Percentiles rank a stretch among this genome's conserved stretches.
Conservation (phyloP, 2,113 vertebrate genomes). For the Zosterops borbonicus region DNA sequence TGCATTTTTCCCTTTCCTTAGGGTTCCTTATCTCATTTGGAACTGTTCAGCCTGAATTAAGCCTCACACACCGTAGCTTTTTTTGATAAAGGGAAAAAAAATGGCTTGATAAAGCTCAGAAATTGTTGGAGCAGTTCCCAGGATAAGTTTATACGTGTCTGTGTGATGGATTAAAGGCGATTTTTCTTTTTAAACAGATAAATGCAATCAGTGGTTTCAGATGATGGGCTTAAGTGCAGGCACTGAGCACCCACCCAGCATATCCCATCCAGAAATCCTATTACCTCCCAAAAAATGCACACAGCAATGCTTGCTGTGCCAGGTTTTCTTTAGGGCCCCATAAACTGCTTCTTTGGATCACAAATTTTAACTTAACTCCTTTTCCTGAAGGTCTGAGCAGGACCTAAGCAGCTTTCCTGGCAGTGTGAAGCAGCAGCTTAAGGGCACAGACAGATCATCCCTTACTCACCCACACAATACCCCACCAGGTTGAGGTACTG, state of each 20-base stretch:
- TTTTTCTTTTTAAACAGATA: constrained; percentile 67
- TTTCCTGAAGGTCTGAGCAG: not conserved
- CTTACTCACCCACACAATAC: constrained; percentile 79
- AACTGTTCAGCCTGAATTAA: constrained; percentile 44
- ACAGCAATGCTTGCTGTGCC: not conserved
- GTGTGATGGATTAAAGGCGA: constrained; percentile 51
- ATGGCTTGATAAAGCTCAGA: constrained; percentile 22
- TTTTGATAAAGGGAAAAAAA: constrained; percentile 17
- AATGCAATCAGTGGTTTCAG: constrained; percentile 49
- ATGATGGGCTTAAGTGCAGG: not conserved
- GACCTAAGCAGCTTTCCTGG: not conserved
- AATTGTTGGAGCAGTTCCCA: constrained; percentile 63
- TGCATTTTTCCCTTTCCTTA: not conserved
- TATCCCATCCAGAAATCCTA: not conserved
- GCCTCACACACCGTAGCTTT: not conserved
- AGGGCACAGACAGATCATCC: not conserved
- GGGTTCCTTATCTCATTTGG: constrained; percentile 46
- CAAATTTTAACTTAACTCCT: not conserved
- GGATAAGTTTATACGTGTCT: constrained; percentile 51
- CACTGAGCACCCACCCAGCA: not conserved
- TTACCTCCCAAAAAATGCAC: not conserved
- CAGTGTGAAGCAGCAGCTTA: not conserved
- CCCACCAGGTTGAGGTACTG: constrained; percentile 82
- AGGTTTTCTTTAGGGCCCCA: not conserved
- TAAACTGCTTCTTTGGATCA: not conserved